Percentiles rank a stretch among this genome's conserved stretches.
Conservation (phyloP, 2,888 invertebrate genomes). For the Drosophila infuscata region DNA sequence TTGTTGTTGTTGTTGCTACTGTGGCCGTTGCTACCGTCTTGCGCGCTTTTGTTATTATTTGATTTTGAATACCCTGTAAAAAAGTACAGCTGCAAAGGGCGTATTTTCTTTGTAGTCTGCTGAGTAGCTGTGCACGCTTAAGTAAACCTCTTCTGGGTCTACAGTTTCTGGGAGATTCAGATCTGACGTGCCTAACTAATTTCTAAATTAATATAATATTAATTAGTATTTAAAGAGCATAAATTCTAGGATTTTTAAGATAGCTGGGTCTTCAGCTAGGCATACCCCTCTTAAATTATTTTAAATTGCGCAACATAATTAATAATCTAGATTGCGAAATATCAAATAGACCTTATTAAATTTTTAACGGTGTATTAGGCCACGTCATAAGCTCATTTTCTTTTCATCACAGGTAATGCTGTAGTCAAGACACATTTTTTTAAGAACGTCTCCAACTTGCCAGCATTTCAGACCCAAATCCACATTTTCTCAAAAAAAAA, state of each 20-base stretch:
- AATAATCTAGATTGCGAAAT: background rate
- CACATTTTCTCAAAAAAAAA: constrained; percentile 40
- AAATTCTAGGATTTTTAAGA: background rate
- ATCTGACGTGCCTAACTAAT: too few relatives aligned
- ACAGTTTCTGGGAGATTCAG: too few relatives aligned
- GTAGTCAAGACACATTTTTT: background rate
- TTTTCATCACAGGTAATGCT: constrained; percentile 16
- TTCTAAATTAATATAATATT: too few relatives aligned
- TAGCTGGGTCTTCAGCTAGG: background rate
- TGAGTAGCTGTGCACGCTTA: background rate
- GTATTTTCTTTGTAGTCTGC: background rate
- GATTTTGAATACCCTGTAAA: constrained; percentile 52
- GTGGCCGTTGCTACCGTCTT: constrained; percentile 58
- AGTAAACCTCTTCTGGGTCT: too few relatives aligned
- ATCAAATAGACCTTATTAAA: background rate
- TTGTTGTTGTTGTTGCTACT: constrained; percentile 25
- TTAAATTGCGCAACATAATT: background rate
- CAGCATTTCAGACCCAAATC: constrained; percentile 45
- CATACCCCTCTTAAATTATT: background rate
- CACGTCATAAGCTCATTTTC: background rate
- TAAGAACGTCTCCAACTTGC: constrained; percentile 14
- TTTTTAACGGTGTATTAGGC: background rate
- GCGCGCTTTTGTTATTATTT: constrained; percentile 73
- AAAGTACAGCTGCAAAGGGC: background rate
- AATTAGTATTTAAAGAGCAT: background rate